Evolutionary conservation across 2,113 vertebrate genomes (phyloP).

Genomic region (Bubo scandiacus): DNA sequence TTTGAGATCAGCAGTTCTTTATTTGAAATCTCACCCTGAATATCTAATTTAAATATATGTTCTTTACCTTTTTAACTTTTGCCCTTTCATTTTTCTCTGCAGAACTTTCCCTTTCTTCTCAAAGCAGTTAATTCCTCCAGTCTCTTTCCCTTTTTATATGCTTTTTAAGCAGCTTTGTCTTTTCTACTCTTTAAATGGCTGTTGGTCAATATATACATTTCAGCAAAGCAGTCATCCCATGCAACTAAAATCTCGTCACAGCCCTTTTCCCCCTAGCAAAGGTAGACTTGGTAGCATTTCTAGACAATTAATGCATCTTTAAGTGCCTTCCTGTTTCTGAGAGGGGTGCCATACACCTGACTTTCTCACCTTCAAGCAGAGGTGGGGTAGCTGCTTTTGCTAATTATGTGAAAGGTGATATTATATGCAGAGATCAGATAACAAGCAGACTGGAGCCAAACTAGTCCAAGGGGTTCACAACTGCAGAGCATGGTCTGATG

Average conservation of each 20-base stretch:
- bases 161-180: not conserved
- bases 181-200: not conserved
- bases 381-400: slow-evolving; percentile 7
- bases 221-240: not conserved
- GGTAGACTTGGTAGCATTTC: not conserved
- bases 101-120: not conserved
- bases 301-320: not conserved
- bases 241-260: not conserved
- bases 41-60: not conserved
- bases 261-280: not conserved
- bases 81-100: not conserved
- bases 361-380: slow-evolving; percentile 3
- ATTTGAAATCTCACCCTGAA: not conserved
- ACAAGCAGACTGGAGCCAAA: slow-evolving; percentile 24
- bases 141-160: not conserved
- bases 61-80: not conserved
- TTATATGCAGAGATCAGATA: slow-evolving; percentile 11
- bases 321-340: not conserved
- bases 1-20: not conserved
- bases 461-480: not conserved
- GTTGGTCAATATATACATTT: not conserved
- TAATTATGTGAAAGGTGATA: slow-evolving; percentile 7
- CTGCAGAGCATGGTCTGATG: not conserved
- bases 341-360: slow-evolving; percentile 16
- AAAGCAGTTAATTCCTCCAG: not conserved